Percentiles rank a stretch among this genome's conserved stretches.
These are phyloP conservation scores for Leucophenga montana DNA, from an alignment of 2,888 invertebrate species.

Conservation along the genomic window DNA sequence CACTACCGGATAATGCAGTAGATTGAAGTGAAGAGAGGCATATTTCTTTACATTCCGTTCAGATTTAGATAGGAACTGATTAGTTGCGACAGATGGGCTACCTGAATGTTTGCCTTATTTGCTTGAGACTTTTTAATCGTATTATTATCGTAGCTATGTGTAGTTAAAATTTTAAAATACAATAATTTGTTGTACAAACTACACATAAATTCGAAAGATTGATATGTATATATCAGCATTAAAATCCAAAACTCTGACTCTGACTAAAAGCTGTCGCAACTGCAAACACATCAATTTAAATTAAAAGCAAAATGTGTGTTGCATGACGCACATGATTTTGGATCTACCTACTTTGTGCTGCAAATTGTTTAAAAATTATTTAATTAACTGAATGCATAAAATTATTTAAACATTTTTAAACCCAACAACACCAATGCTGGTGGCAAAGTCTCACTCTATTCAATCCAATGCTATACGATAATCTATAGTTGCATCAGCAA, in stretches of 20 bases:
- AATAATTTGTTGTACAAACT: no score
- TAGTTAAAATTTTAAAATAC: no score
- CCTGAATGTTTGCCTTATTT: conserved; percentile 4
- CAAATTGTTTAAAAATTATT: background rate
- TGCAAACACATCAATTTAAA: background rate
- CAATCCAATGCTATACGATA: conserved; percentile 38
- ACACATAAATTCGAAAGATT: no score
- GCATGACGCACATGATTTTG: background rate
- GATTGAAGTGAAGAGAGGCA: conserved; percentile 1
- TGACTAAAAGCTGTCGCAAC: no score
- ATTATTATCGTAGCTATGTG: no score
- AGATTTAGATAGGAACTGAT: background rate
- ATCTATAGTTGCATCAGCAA: conserved; percentile 59
- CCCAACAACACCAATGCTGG: conserved; percentile 7
- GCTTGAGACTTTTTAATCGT: background rate
- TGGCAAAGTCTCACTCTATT: conserved; percentile 17
- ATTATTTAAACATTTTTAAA: background rate
- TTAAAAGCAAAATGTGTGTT: background rate
- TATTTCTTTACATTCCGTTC: background rate
- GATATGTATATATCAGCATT: no score
- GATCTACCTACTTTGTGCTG: background rate
- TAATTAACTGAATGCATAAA: background rate
- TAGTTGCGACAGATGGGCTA: background rate
- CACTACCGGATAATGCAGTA: background rate
- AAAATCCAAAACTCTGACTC: no score